phyloP scores from a whole-genome alignment of 2,888 invertebrate species.

The Heteromurus nitidus region DNA sequence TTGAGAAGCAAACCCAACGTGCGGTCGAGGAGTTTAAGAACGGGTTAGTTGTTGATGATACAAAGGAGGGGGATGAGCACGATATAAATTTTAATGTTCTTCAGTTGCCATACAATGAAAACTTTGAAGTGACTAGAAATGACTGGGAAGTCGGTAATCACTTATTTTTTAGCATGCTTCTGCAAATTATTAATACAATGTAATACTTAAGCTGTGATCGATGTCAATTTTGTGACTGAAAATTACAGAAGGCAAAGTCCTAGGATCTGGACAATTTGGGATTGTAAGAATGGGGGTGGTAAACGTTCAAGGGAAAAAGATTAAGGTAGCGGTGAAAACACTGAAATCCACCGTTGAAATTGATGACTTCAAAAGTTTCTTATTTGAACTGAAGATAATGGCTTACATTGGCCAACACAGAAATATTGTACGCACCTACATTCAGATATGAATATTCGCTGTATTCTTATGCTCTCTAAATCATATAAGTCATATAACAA shows the following conservation, averaged over 20 bases:
- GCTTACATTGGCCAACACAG: constrained; percentile 63
- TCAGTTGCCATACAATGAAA: constrained; percentile 60
- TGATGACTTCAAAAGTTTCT: constrained; percentile 67
- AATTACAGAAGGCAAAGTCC: constrained; percentile 52
- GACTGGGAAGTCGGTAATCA: constrained; percentile 62
- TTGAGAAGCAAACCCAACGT: constrained; percentile 55
- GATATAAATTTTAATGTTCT: constrained; percentile 57
- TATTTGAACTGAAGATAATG: constrained; percentile 67
- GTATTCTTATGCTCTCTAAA: too few relatives aligned
- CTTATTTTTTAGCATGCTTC: not conserved
- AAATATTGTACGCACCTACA: constrained; percentile 53
- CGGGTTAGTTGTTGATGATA: constrained; percentile 35
- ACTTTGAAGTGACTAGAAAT: constrained; percentile 49
- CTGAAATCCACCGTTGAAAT: constrained; percentile 62
- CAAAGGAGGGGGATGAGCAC: constrained; percentile 1
- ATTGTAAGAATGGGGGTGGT: constrained; percentile 64
- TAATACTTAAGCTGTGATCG: too few relatives aligned
- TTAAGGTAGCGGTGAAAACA: constrained; percentile 64
- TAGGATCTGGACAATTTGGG: constrained; percentile 67
- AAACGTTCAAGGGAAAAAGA: not conserved
- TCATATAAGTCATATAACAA: too few relatives aligned
- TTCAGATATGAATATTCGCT: too few relatives aligned
- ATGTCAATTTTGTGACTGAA: not conserved
- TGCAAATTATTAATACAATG: too few relatives aligned
- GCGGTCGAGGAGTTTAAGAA: constrained; percentile 64